These are phyloP conservation scores for Cyclina sinensis DNA, from an alignment of 1,140 invertebrate species.

Conservation along the genomic window DNA sequence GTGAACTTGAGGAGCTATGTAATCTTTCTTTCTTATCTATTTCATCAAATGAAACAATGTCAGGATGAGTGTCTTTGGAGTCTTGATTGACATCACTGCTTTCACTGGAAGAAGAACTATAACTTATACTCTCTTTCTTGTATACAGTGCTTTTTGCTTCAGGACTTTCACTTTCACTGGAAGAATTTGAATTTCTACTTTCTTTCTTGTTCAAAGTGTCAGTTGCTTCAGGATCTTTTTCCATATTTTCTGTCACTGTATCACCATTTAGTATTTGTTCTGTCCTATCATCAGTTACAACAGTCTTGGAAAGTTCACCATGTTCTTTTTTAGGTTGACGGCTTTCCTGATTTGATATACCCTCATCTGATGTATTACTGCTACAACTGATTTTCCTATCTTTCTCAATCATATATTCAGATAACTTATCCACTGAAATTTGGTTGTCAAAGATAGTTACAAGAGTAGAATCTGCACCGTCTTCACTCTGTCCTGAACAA, in stretches of 20 bases:
- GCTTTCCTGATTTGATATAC: not conserved
- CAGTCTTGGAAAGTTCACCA: not conserved
- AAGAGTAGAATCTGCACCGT: not conserved
- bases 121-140: not conserved
- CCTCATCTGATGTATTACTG: not conserved
- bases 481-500: not conserved
- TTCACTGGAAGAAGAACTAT: conserved; percentile 14
- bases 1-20: conserved; percentile 3
- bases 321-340: not conserved
- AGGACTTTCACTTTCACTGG: too few species aligned
- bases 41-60: too few species aligned
- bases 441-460: too few species aligned
- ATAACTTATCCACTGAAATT: too few species aligned
- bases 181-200: not conserved
- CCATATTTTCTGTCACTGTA: not conserved
- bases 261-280: not conserved
- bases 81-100: not conserved
- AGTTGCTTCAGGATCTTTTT: not conserved
- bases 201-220: not conserved
- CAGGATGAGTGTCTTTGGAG: not conserved
- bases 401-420: not conserved
- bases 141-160: not conserved
- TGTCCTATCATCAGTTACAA: not conserved
- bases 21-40: not conserved
- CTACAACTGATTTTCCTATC: not conserved